phyloP scores from a whole-genome alignment of 92 coral and sea anemone genomes.

The Paragorgia papillata region DNA sequence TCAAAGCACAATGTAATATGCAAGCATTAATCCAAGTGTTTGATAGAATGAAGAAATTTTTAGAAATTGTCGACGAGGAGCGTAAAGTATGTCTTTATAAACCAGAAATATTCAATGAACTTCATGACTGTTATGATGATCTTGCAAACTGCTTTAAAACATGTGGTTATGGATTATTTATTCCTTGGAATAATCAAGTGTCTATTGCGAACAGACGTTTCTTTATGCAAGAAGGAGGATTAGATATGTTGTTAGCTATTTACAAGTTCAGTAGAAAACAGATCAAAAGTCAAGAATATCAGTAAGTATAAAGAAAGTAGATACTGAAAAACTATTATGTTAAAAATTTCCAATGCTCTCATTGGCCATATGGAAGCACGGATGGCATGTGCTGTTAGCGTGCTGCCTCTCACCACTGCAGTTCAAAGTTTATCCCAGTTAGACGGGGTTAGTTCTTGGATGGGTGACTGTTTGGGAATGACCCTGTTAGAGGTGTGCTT shows the following conservation, averaged over 20 bases:
- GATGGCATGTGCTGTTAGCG: too few relatives aligned
- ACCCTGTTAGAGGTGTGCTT: too few relatives aligned
- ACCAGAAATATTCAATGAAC: too few relatives aligned
- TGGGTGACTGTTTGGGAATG: too few relatives aligned
- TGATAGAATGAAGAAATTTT: slow-evolving; percentile 35
- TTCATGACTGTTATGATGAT: slow-evolving; percentile 40
- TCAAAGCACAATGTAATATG: slow-evolving; percentile 57
- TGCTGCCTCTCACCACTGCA: not conserved
- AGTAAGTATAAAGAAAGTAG: not conserved
- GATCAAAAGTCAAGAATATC: too few relatives aligned
- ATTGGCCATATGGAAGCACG: too few relatives aligned
- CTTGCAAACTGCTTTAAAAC: slow-evolving; percentile 24
- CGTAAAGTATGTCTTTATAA: not conserved
- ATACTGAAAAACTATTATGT: not conserved
- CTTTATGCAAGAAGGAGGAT: slow-evolving; percentile 83
- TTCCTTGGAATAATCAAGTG: slow-evolving; percentile 65
- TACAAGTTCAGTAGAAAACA: slow-evolving; percentile 39
- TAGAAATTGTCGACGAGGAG: slow-evolving; percentile 26
- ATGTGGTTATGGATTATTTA: slow-evolving; percentile 34
- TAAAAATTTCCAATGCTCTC: not conserved
- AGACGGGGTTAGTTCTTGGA: too few relatives aligned
- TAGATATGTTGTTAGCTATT: slow-evolving; percentile 62
- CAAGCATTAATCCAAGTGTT: slow-evolving; percentile 45
- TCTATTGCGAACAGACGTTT: slow-evolving; percentile 71
- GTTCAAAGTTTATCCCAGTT: not conserved